Base-by-base conservation (phyloP, 2,113 vertebrate species). In the Pollachius pollachius region DNA sequence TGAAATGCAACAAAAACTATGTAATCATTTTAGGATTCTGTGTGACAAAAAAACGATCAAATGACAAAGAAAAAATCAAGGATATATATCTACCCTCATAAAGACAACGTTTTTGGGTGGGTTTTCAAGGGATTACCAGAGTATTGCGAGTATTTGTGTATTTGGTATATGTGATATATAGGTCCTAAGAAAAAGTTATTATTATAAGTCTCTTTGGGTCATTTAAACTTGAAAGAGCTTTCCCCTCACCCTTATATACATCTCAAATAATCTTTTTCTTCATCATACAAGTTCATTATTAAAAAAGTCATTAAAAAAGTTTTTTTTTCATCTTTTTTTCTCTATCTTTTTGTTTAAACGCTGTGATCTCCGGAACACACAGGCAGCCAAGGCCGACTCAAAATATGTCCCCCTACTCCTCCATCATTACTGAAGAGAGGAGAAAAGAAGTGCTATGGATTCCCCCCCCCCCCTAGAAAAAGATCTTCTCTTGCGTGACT, bases 101-200 rank as follows among this genome's bases (percentile, higher is more conserved):
- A 17, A 73, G 57, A 65, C 27, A 54, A 67, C 30, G 59, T 25
- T 68, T 68, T 69, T 48, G 76, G 75, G 71, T 73, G 25, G 60
- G 52, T 78, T 81, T 72, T 72, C 69, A 67, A 65, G 65, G 64
- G 25, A 3, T 67, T 66, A 34, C 63, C 62, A 62, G 27, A 67
- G 15, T 68, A 15, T 27, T 54, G 52, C 58, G 66, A 74, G 71
- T 48, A 12, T 73, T 86, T 65, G 62, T 80, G 82, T 77, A 75
- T 91, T 91, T 89, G 89, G 89, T 82, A 82, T 77, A 74, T 80
- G 78, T 84, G 8, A 48, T 84, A 48, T 83, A 67, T 81, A 90
- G 88, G 87, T 89, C 88, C 87, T 57, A 65, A 80, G 71, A 86
- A 75, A 65, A 69, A 62, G 68, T 58, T 19, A 18, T 78, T 48